A percentile compares a stretch with the other conserved stretches of the same genome.
Evolutionary conservation across 2,113 vertebrate genomes (phyloP).

Genomic region (Aythya baeri): DNA sequence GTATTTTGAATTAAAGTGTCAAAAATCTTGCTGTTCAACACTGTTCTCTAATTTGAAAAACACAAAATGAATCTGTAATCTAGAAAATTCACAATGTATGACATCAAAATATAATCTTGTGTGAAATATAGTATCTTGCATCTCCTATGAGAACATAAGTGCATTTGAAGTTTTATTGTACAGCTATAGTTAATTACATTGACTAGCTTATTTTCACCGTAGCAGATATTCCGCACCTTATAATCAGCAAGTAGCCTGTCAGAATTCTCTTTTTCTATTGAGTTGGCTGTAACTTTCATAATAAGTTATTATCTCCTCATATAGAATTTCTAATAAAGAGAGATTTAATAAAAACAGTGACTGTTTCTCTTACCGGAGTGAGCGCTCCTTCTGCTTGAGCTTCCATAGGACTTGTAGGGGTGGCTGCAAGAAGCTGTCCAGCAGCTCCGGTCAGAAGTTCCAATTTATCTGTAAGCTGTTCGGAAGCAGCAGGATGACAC

Average conservation of each 20-base stretch:
- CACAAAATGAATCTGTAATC: background rate
- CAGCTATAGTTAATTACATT: background rate
- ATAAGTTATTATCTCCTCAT: background rate
- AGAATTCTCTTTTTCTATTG: background rate
- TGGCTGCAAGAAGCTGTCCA: slow-evolving; percentile 82
- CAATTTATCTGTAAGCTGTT: slow-evolving; percentile 82
- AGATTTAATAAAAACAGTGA: background rate
- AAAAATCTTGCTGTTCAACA: background rate
- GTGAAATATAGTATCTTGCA: background rate
- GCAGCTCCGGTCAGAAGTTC: slow-evolving; percentile 83
- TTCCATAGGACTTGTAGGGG: slow-evolving; percentile 91
- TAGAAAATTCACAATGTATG: background rate
- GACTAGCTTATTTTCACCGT: background rate
- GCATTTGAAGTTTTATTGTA: background rate
- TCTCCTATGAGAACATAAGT: background rate
- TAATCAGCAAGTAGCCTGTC: background rate
- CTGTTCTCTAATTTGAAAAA: background rate
- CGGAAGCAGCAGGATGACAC: slow-evolving; percentile 66
- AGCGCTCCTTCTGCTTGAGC: slow-evolving; percentile 93
- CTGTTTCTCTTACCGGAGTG: slow-evolving; percentile 87
- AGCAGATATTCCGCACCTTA: background rate
- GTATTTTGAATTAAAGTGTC: background rate
- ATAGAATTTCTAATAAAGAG: background rate
- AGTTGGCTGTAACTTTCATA: background rate
- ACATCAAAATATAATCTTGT: background rate